Conservation (phyloP, 2,113 vertebrate genomes). For the Argyrosomus japonicus region DNA sequence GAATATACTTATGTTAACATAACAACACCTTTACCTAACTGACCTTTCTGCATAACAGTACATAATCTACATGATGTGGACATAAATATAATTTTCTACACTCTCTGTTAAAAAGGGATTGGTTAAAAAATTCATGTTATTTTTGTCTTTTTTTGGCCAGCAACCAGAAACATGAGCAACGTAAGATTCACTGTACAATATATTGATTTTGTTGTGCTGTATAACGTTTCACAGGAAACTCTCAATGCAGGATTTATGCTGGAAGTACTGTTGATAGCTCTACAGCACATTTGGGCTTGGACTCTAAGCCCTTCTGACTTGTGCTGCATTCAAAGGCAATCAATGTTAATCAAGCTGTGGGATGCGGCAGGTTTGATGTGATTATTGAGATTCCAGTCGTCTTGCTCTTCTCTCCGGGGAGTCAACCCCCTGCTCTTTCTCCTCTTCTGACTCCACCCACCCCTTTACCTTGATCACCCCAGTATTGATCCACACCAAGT, state of each 20-base stretch:
- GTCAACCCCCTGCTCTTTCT: constrained; percentile 49
- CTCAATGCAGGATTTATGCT: constrained; percentile 9
- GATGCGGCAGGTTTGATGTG: constrained; percentile 75
- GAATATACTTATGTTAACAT: not conserved
- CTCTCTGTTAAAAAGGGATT: not conserved
- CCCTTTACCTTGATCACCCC: constrained; percentile 50
- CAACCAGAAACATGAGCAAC: not conserved
- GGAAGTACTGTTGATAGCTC: constrained; percentile 3
- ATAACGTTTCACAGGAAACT: not conserved
- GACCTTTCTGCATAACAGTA: not conserved
- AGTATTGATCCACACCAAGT: constrained; percentile 49
- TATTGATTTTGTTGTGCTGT: constrained; percentile 4
- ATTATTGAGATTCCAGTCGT: constrained; percentile 80
- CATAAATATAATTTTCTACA: not conserved
- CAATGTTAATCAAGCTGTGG: constrained; percentile 75
- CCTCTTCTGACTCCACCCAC: constrained; percentile 50
- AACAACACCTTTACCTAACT: not conserved
- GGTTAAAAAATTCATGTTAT: not conserved
- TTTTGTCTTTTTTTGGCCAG: not conserved
- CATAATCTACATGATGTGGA: not conserved
- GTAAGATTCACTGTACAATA: not conserved
- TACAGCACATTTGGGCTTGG: not conserved
- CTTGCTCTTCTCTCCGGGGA: constrained; percentile 50
- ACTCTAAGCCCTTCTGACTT: constrained; percentile 37
- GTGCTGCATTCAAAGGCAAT: constrained; percentile 72